Conservation (phyloP, 2,888 invertebrate species). For the Sturmia bella region DNA sequence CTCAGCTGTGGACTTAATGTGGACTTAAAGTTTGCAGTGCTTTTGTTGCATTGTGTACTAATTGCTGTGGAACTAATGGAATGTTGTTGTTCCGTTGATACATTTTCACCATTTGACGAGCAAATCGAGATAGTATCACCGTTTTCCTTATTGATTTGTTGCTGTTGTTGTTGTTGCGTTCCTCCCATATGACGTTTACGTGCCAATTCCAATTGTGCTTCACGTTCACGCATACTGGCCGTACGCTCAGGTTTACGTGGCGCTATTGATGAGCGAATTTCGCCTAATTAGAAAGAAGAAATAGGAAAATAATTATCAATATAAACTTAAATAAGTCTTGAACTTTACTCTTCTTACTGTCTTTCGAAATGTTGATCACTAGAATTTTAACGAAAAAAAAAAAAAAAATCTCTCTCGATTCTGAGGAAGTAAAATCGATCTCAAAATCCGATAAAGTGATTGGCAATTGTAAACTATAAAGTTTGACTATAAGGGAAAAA, state of each 20-base stretch:
- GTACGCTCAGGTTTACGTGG: constrained; percentile 93
- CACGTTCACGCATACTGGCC: constrained; percentile 92
- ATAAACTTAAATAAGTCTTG: too few relatives aligned
- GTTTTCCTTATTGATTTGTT: constrained; percentile 74
- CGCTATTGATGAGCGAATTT: constrained; percentile 90
- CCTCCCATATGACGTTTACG: constrained; percentile 78
- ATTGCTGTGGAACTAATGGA: constrained; percentile 76
- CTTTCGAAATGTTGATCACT: too few relatives aligned
- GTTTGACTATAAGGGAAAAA: too few relatives aligned
- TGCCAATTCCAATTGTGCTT: constrained; percentile 85
- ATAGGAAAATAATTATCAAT: background rate
- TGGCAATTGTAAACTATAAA: too few relatives aligned
- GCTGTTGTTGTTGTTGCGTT: constrained; percentile 48
- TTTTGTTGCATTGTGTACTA: constrained; percentile 40
- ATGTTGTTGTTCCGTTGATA: constrained; percentile 83
- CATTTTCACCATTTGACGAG: constrained; percentile 82
- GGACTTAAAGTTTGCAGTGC: constrained; percentile 31
- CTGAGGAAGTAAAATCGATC: too few relatives aligned
- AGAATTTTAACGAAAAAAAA: too few relatives aligned
- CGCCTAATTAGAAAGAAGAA: constrained; percentile 84
- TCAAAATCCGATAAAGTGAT: too few relatives aligned
- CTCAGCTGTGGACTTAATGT: constrained; percentile 65
- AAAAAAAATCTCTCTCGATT: too few relatives aligned
- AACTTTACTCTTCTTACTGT: too few relatives aligned
- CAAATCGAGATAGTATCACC: constrained; percentile 82